Conservation (phyloP, 2,797 vertebrate genomes). For the Periparus ater region DNA sequence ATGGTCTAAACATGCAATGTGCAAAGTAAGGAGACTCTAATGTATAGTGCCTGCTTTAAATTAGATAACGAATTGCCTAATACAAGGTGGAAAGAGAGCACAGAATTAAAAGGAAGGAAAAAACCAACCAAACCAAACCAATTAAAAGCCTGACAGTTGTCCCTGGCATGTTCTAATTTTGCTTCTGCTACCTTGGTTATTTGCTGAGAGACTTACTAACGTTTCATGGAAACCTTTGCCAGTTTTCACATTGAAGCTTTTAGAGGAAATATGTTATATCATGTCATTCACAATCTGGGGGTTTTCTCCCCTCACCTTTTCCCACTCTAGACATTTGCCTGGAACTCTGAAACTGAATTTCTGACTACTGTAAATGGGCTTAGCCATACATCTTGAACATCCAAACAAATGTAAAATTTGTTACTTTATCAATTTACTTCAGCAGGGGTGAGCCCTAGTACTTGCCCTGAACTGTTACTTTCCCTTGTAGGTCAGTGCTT, state of each 20-base stretch:
- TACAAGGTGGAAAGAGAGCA: background rate
- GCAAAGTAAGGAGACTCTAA: background rate
- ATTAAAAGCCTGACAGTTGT: background rate
- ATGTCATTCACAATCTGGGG: background rate
- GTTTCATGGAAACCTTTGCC: background rate
- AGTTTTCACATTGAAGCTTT: background rate
- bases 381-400: background rate
- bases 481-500: background rate
- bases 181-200: background rate
- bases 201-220: background rate
- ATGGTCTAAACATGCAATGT: slow-evolving; percentile 6
- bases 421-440: background rate
- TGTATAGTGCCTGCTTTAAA: background rate
- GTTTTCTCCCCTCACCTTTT: background rate
- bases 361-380: background rate
- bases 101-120: background rate
- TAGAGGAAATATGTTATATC: background rate
- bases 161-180: background rate
- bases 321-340: background rate
- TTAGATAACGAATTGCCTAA: slow-evolving; percentile 36
- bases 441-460: background rate
- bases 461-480: background rate
- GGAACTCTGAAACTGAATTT: background rate
- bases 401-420: no score
- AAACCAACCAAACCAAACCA: background rate